Conservation (phyloP, 2,888 invertebrate genomes). For the Acanthosepion pharaonis region DNA sequence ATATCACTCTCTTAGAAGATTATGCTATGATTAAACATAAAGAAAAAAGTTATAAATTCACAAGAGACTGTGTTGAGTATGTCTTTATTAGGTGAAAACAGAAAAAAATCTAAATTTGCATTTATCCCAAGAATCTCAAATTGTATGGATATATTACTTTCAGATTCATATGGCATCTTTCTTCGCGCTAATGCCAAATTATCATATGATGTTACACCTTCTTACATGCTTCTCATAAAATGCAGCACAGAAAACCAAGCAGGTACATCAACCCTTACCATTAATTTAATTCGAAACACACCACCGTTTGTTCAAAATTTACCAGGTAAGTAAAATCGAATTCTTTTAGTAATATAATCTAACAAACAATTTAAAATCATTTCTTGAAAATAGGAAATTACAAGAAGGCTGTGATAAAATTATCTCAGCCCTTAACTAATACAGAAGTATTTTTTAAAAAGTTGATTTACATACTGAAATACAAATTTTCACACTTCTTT, state of each 20-base stretch:
- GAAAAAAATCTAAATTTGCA: too few species aligned
- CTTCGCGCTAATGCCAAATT: constrained; percentile 37
- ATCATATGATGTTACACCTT: neutral
- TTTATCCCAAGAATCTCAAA: neutral
- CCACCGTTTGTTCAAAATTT: constrained; percentile 24
- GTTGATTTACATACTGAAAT: too few species aligned
- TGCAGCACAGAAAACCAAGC: neutral
- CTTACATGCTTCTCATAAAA: neutral
- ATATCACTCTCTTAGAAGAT: too few species aligned
- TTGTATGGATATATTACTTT: neutral
- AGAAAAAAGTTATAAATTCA: too few species aligned
- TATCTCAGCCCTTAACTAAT: neutral
- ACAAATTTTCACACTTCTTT: too few species aligned
- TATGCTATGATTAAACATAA: too few species aligned
- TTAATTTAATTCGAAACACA: neutral
- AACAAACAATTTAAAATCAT: neutral
- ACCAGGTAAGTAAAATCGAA: constrained; percentile 38
- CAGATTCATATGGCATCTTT: constrained; percentile 35
- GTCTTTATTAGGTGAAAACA: too few species aligned
- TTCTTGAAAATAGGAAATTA: neutral
- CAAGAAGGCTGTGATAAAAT: neutral
- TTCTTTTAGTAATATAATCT: neutral
- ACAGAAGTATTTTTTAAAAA: neutral
- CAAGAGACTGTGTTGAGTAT: too few species aligned
- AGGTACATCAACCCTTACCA: neutral